Conservation (phyloP, 2,113 vertebrate species). For the Lethenteron camtschaticum region DNA sequence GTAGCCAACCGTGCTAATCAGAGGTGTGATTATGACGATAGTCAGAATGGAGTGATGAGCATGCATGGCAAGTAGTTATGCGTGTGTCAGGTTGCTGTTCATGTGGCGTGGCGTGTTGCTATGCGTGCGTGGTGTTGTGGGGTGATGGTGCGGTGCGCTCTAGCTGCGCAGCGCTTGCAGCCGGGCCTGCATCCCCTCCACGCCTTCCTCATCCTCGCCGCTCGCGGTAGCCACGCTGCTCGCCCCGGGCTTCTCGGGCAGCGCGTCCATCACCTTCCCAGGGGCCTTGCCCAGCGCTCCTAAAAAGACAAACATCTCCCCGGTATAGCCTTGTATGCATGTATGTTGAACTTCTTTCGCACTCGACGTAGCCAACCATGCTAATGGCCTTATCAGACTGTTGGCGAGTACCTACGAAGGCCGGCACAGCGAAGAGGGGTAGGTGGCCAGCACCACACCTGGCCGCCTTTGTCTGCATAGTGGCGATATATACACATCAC, state of each 20-base stretch:
- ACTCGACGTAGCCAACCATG: not conserved
- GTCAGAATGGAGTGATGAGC: no score
- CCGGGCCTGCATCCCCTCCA: conserved; percentile 84
- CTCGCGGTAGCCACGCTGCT: conserved; percentile 45
- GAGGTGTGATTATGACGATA: no score
- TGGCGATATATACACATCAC: no score
- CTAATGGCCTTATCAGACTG: not conserved
- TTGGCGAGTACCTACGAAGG: not conserved
- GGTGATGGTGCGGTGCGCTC: conserved; percentile 9
- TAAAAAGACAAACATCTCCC: conserved; percentile 15
- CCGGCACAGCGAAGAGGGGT: not conserved
- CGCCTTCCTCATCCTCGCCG: conserved; percentile 55
- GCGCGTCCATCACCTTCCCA: conserved; percentile 68
- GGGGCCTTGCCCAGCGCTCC: conserved; percentile 91
- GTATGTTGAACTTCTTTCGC: not conserved
- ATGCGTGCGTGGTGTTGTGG: no score
- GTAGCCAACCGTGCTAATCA: no score
- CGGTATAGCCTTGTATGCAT: not conserved
- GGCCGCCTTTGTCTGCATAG: not conserved
- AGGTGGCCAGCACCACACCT: no score
- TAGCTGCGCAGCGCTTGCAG: conserved; percentile 71
- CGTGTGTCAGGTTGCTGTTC: no score
- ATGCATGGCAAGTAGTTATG: no score
- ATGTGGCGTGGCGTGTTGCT: no score
- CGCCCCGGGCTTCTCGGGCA: conserved; percentile 36